These are phyloP conservation scores for Mustela lutreola DNA, from an alignment of 2,113 vertebrate species.

Conservation along the genomic window DNA sequence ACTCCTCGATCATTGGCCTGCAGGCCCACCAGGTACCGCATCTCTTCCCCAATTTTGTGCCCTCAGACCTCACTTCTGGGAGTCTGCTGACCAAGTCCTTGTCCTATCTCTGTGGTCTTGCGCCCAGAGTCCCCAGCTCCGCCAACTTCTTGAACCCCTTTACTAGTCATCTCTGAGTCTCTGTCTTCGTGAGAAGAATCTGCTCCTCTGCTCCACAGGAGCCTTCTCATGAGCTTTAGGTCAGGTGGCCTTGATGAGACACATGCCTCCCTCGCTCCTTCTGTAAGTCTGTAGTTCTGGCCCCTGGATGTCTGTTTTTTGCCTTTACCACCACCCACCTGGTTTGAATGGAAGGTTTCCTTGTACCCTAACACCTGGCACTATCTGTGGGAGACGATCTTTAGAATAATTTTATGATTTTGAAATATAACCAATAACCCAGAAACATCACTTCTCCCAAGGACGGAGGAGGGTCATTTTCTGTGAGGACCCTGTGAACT, in stretches of 20 bases:
- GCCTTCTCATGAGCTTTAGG: neutral
- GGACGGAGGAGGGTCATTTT: constrained; percentile 39
- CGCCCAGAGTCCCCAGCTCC: neutral
- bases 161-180: neutral
- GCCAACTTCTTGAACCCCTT: neutral
- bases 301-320: neutral
- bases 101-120: neutral
- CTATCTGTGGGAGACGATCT: neutral
- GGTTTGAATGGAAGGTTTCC: neutral
- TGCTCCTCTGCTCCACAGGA: neutral
- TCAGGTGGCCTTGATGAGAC: neutral
- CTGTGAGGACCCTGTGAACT: neutral
- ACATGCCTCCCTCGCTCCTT: neutral
- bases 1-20: constrained; percentile 97
- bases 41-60: accelerated
- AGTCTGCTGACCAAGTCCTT: neutral
- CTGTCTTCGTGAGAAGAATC: neutral
- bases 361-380: neutral
- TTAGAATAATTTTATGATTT: constrained; percentile 51
- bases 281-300: neutral
- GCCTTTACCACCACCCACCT: neutral
- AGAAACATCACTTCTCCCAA: constrained; percentile 39
- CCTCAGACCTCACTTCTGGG: neutral
- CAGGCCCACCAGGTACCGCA: constrained; percentile 95
- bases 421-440: constrained; percentile 12